Percentiles rank a stretch among this genome's conserved stretches.
Evolutionary conservation across 2,113 vertebrate genomes (phyloP).

Genomic region (Peromyscus polionotus): DNA sequence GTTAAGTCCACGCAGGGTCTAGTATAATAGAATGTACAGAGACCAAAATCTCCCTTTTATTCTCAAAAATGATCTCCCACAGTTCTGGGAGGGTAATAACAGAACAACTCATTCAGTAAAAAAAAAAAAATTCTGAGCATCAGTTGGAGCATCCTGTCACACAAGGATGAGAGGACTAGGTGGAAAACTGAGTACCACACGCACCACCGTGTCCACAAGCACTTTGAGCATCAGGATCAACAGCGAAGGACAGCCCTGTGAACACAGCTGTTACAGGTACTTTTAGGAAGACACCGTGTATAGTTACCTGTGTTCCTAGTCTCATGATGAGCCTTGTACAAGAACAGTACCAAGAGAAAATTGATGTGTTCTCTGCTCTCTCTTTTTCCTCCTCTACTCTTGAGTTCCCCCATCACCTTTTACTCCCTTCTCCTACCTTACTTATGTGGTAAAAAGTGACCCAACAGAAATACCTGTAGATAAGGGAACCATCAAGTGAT

Average conservation of each 20-base stretch:
- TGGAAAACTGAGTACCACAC: background rate
- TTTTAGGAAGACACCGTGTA: background rate
- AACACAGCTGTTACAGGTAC: background rate
- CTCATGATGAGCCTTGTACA: background rate
- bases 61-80: background rate
- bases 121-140: background rate
- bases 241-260: no score
- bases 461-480: background rate
- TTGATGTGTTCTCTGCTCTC: background rate
- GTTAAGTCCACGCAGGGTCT: background rate
- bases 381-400: background rate
- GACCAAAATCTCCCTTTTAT: background rate
- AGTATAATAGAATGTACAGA: background rate
- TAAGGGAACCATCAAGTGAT: background rate
- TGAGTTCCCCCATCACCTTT: background rate
- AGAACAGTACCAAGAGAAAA: background rate
- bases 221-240: background rate
- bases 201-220: background rate
- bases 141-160: background rate
- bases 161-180: background rate
- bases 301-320: background rate
- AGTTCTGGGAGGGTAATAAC: background rate
- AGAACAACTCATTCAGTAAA: background rate
- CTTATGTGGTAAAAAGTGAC: background rate
- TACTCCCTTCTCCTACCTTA: background rate